Conservation (phyloP, 2,888 invertebrate genomes). For the Choreutis nemorana region DNA sequence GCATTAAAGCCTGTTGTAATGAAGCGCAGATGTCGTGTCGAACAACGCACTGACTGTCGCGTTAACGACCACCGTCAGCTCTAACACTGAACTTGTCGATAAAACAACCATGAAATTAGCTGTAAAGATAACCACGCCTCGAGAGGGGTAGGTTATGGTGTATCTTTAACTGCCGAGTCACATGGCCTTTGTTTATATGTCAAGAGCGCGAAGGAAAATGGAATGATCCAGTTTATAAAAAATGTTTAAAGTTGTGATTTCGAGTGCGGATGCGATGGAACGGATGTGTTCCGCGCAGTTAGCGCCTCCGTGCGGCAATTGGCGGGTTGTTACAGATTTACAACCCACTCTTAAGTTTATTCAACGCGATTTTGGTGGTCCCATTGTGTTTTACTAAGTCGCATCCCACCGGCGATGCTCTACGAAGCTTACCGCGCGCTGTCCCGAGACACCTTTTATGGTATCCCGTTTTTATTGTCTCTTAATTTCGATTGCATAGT, state of each 20-base stretch:
- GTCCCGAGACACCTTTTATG: slow-evolving; percentile 44
- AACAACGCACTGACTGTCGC: slow-evolving; percentile 39
- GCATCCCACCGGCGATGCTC: slow-evolving; percentile 25
- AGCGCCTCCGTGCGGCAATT: slow-evolving; percentile 63
- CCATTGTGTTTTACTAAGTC: slow-evolving; percentile 48
- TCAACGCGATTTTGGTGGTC: slow-evolving; percentile 58
- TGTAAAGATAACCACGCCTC: slow-evolving; percentile 42
- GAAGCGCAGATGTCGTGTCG: slow-evolving; percentile 35
- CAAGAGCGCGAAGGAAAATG: no score
- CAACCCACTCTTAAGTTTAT: slow-evolving; percentile 57
- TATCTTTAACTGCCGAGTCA: no score
- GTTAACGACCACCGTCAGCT: slow-evolving; percentile 26
- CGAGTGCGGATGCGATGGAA: slow-evolving; percentile 61
- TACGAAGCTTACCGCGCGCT: slow-evolving; percentile 20
- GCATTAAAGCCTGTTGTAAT: slow-evolving; percentile 25
- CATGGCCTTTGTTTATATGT: no score
- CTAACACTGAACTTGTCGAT: slow-evolving; percentile 59
- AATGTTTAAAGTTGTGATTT: slow-evolving; percentile 31
- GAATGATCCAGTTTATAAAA: no score
- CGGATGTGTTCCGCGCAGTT: slow-evolving; percentile 52
- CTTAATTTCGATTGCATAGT: slow-evolving; percentile 45
- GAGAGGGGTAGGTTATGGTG: slow-evolving; percentile 41
- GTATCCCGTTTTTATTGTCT: slow-evolving; percentile 39
- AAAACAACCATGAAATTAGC: slow-evolving; percentile 55
- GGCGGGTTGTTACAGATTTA: slow-evolving; percentile 60